phyloP scores from a whole-genome alignment of 92 coral and sea anemone genomes.

The Plumapathes pennacea region DNA sequence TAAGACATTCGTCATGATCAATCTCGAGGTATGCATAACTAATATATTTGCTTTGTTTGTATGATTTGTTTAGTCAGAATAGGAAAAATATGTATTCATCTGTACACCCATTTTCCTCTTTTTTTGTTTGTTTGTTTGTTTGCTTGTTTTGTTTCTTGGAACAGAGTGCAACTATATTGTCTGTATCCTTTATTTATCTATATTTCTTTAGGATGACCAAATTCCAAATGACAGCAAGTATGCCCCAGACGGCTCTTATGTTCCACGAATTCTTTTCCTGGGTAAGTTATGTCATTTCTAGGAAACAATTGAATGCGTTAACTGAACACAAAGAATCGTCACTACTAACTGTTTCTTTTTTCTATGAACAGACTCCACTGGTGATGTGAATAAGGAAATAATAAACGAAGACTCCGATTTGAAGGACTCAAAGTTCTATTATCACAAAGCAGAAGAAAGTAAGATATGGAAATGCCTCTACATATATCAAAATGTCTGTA shows the following conservation, averaged over 20 bases:
- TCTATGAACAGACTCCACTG: constrained; percentile 54
- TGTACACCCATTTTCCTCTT: too few relatives aligned
- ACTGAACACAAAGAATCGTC: neutral
- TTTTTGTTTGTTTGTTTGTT: too few relatives aligned
- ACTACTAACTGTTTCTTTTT: neutral
- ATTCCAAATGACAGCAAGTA: constrained; percentile 79
- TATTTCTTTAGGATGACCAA: constrained; percentile 73
- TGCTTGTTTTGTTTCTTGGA: too few relatives aligned
- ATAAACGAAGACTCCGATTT: constrained; percentile 68
- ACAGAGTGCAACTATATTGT: too few relatives aligned
- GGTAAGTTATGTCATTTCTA: constrained; percentile 33
- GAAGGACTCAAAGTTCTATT: constrained; percentile 79
- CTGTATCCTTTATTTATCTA: too few relatives aligned
- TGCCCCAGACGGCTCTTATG: constrained; percentile 85
- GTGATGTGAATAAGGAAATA: constrained; percentile 68
- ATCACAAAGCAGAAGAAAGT: constrained; percentile 71
- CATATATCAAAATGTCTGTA: neutral
- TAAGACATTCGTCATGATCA: constrained; percentile 71
- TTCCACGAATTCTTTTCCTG: constrained; percentile 89
- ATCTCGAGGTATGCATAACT: constrained; percentile 68
- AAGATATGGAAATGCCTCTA: neutral
- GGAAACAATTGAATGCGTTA: neutral
- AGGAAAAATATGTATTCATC: too few relatives aligned
- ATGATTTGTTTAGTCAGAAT: too few relatives aligned
- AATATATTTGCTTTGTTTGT: too few relatives aligned